Base-by-base conservation (phyloP, 2,888 invertebrate species). In the Dynastes maya region DNA sequence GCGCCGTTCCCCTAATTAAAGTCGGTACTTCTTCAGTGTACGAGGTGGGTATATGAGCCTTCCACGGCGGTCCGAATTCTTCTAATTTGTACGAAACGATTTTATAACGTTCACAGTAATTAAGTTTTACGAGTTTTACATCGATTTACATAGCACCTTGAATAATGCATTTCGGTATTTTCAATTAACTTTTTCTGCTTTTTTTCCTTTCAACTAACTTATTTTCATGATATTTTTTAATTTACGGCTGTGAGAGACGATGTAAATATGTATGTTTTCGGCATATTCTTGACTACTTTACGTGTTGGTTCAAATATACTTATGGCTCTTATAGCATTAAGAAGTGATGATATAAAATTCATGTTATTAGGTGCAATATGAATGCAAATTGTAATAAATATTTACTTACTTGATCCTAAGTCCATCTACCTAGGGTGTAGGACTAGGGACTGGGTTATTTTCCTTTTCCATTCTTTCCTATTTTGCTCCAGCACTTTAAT, bases 91-190 rank as follows among this genome's bases (percentile, higher is more conserved):
- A 53, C 68, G 67, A 70, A 64, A 71, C 61, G 64, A 76, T 76
- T 79, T 79, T 75, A 78, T 78, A 65, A 74, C 77, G 77, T 77
- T 55, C 75, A 75, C 22, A 67, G 72, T 75, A 78, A 78, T 78
- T 78, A 78, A 75, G 40, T 79, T 79, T 77, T 72, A 78, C 78
- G 78, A 78, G 71, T 55, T 40, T 55, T 78, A 53, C 72, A 72
- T 77, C 71, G 72, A 78, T 78, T 78, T 78, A 78, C 78, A 78
- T 78, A 78, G 65, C 74, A 74, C 78, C 74, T 74, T 78, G 74
- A 71, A 78, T 53, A 51, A 53, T 76, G 65, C 55, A 61, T 77
- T 77, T 68, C 76, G 64, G 40, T 68, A 68, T 68, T 68, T 67
- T 67, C 76, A 77, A 77, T 68, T 68, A 55, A 16, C 27, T 61